Conservation (phyloP, 2,113 vertebrate genomes). For the Nanorana parkeri region DNA sequence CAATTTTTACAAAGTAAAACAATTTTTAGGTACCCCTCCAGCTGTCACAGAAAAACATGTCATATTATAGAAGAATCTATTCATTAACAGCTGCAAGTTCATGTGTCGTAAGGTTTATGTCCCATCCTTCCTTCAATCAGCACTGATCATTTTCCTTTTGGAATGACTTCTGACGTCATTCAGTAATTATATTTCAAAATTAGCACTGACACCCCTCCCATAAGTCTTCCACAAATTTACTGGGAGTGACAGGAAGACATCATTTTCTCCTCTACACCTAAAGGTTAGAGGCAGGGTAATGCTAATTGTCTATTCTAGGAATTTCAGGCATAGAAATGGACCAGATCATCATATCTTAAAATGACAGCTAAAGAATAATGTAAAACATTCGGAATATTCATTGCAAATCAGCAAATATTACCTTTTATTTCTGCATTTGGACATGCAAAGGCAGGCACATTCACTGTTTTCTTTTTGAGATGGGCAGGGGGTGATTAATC, state of each 20-base stretch:
- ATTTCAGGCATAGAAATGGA: background rate
- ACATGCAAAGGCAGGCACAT: no score
- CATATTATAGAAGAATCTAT: background rate
- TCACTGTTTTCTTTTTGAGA: no score
- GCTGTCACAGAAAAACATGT: background rate
- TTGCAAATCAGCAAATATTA: background rate
- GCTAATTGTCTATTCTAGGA: background rate
- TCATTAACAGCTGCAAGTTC: background rate
- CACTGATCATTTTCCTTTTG: background rate
- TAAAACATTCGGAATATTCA: background rate
- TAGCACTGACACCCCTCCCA: background rate
- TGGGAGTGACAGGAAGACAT: slow-evolving; percentile 10
- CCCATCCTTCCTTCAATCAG: slow-evolving; percentile 1
- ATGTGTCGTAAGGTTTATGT: background rate
- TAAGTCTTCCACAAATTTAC: background rate
- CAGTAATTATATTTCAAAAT: slow-evolving; percentile 9
- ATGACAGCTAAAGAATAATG: background rate
- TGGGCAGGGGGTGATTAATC: no score
- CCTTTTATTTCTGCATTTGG: no score
- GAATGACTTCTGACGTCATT: slow-evolving; percentile 5
- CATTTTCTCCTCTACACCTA: background rate
- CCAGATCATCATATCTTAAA: background rate
- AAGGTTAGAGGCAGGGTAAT: background rate
- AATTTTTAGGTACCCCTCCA: background rate
- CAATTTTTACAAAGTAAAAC: no score